Base-by-base conservation (phyloP, 2,888 invertebrate species). In the Cotesia congregata region DNA sequence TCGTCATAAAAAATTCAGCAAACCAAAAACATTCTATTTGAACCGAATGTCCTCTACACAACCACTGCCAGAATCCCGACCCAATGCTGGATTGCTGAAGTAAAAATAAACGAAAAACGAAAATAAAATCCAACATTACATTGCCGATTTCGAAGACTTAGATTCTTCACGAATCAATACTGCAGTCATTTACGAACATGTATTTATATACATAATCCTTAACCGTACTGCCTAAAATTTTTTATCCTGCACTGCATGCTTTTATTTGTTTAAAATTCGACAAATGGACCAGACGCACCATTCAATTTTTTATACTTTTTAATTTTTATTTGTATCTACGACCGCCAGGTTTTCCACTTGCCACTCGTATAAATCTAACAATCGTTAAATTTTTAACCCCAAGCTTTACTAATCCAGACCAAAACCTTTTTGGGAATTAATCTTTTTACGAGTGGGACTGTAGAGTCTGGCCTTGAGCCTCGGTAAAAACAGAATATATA, bases 371-470 rank as follows among this genome's bases (percentile, higher is more conserved):
- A 67, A 65, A 61, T 71, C 79, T 79, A 74, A 67, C 69, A 38
- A 76, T 76, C 72, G 72, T 79, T 75, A 74, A 70, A 70, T 79
- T 75, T 77, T 74, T 78, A 72, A 40, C 67, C 78, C 75, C 77
- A 79, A 76, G 74, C 15, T 17, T 30, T 30, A 30, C 3, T 30
- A 30, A 30, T 30, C 30, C 30, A 30, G 30, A 30, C 30, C 2
- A 30, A 20, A 30, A 30, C 69, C 60, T 75, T 74, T 64, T 67
- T 30, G 68, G 64, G 20, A 60, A 67, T 77, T 76, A 72, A 72
- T 78, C 74, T 78, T 20, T n/a, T 76, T 72, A 79, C 70, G 60
- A 88, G 88, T 88, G 88, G 83, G 83, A 86, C 86, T 88, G 87
- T 83, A 86, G 87, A 89, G 84, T 86, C 79, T 83, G 86, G 88